Conservation (phyloP, 2,888 invertebrate species). For the Deilephila porcellus region DNA sequence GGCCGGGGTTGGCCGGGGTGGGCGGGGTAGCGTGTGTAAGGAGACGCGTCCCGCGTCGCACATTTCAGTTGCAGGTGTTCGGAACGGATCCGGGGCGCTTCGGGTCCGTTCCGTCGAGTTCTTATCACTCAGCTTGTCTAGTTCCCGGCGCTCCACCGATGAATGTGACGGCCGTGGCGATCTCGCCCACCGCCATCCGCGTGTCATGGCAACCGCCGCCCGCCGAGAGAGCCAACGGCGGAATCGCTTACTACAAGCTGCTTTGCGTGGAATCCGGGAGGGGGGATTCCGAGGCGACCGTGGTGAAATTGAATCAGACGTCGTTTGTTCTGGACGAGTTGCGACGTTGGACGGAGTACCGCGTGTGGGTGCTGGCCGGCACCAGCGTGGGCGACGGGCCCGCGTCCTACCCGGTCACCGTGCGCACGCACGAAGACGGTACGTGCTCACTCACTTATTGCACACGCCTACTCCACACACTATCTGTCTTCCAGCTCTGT, state of each 20-base stretch:
- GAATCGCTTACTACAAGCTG: constrained; percentile 97
- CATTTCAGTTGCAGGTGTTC: constrained; percentile 67
- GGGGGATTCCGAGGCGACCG: constrained; percentile 93
- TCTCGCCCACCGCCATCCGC: constrained; percentile 94
- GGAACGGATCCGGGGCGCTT: constrained; percentile 38
- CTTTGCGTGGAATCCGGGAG: constrained; percentile 93
- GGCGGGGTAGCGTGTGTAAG: constrained; percentile 58
- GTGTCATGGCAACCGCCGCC: constrained; percentile 97
- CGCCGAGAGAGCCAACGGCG: constrained; percentile 94
- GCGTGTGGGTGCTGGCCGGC: constrained; percentile 98
- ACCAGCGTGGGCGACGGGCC: constrained; percentile 98
- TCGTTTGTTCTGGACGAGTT: constrained; percentile 94
- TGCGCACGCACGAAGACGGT: constrained; percentile 99
- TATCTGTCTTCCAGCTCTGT: constrained; percentile 37
- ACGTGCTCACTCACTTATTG: constrained; percentile 84
- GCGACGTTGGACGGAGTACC: constrained; percentile 97
- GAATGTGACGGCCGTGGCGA: constrained; percentile 95
- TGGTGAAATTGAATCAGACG: constrained; percentile 91
- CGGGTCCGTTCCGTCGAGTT: constrained; percentile 41
- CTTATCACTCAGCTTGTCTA: constrained; percentile 81
- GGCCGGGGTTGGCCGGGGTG: constrained; percentile 60
- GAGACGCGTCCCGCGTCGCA: constrained; percentile 51
- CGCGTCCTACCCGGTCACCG: constrained; percentile 94
- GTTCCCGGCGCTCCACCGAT: constrained; percentile 98
- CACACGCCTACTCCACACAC: constrained; percentile 32